phyloP scores from a whole-genome alignment of 1,140 invertebrate species.

The Gryon sp. region DNA sequence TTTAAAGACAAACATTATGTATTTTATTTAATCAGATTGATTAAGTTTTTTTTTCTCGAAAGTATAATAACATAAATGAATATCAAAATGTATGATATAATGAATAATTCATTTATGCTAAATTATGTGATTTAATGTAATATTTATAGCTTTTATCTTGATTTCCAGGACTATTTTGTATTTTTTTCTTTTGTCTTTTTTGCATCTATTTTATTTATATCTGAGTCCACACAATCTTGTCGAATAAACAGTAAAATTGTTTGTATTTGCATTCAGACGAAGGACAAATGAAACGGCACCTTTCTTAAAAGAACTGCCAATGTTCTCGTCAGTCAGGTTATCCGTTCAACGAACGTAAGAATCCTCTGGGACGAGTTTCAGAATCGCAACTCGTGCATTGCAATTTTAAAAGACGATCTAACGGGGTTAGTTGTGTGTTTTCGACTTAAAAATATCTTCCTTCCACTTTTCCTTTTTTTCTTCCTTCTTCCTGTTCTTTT shows the following conservation, averaged over 20 bases:
- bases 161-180: too few species aligned
- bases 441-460: slow-evolving; percentile 56
- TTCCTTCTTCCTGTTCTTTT: slow-evolving; percentile 47
- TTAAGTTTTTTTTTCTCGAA: too few species aligned
- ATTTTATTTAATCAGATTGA: too few species aligned
- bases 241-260: slow-evolving; percentile 51
- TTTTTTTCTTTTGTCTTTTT: neutral
- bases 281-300: slow-evolving; percentile 53
- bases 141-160: too few species aligned
- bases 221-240: slow-evolving; percentile 2
- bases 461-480: slow-evolving; percentile 34
- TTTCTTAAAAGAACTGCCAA: slow-evolving; percentile 51
- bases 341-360: slow-evolving; percentile 54
- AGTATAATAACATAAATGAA: too few species aligned
- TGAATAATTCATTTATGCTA: too few species aligned
- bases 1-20: too few species aligned
- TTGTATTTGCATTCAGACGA: slow-evolving; percentile 54
- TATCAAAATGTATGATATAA: too few species aligned
- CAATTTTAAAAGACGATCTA: slow-evolving; percentile 56
- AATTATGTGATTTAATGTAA: too few species aligned
- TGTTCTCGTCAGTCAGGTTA: slow-evolving; percentile 59
- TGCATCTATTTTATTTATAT: neutral
- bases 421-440: slow-evolving; percentile 58
- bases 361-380: slow-evolving; percentile 54
- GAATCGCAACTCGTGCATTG: slow-evolving; percentile 62